These are phyloP conservation scores for Herminia tarsipennalis DNA, from an alignment of 2,888 invertebrate species.

Conservation along the genomic window DNA sequence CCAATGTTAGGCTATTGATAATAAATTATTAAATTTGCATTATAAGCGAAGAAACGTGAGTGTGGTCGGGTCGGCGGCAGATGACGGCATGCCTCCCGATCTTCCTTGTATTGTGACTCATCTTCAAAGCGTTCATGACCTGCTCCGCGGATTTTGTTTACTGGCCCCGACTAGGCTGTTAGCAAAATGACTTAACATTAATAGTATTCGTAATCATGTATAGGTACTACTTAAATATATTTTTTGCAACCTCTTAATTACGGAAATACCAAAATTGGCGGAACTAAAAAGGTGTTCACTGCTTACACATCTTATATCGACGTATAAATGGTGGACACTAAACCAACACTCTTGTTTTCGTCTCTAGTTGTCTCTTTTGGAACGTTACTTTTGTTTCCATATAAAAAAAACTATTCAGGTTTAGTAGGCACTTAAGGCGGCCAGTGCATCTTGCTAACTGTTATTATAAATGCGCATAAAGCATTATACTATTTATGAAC, in stretches of 20 bases:
- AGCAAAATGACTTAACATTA: slow-evolving; percentile 55
- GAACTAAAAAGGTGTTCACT: slow-evolving; percentile 18
- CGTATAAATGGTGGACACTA: too few species aligned
- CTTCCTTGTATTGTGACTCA: slow-evolving; percentile 81
- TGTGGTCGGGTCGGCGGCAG: slow-evolving; percentile 42
- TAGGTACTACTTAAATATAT: slow-evolving; percentile 43
- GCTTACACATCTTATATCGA: not conserved
- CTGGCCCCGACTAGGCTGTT: slow-evolving; percentile 51
- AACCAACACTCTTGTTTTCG: too few species aligned
- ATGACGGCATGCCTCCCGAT: slow-evolving; percentile 78
- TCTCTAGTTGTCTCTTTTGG: too few species aligned
- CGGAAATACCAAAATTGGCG: slow-evolving; percentile 32
- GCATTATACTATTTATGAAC: slow-evolving; percentile 9
- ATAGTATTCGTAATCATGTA: slow-evolving; percentile 50
- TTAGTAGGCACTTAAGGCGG: not conserved
- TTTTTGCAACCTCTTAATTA: slow-evolving; percentile 38
- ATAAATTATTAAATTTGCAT: slow-evolving; percentile 47
- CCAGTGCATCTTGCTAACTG: not conserved
- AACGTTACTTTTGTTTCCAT: too few species aligned
- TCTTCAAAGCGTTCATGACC: slow-evolving; percentile 71
- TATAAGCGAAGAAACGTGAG: slow-evolving; percentile 58
- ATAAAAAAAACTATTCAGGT: not conserved
- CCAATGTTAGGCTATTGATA: slow-evolving; percentile 27
- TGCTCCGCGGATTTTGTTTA: slow-evolving; percentile 70
- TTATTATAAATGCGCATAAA: slow-evolving; percentile 1